Evolutionary conservation across 1,140 invertebrate genomes (phyloP), one percentile per base, ranked within the genome.

Genomic region (Scylla paramamosain): DNA sequence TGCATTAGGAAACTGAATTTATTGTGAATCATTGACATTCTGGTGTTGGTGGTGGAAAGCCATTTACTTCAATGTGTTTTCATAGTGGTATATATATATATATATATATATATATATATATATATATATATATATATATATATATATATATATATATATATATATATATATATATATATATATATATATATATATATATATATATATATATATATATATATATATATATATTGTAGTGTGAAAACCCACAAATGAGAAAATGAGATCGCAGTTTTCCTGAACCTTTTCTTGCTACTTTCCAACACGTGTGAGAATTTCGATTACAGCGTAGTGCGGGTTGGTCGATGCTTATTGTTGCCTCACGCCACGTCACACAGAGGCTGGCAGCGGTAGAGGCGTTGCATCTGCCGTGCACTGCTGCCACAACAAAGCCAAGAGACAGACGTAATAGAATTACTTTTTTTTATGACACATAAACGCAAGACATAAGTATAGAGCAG

Each of bases 1-100:
- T 59, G 52, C 16, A 20, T 59, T 12, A 20, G 52, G 52, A 59
- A 59, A 59, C 10, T 0, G 16, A 14, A 59, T 59, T 59, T 59
- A 59, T 20, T 14, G 52, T 59, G 39, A 59, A 59, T 59, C 52
- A 20, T 12, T 59, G 52, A 59, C 12, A 20, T 59, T 59, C 16
- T 59, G 52, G 52, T 12, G 52, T 2, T 12, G 52, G 52, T 59
- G 52, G 52, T 59, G 16, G 52, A 59, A 59, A 59, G 52, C 52
- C 16, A 20, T 59, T 59, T 59, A 59, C 16, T 8, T 59, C 12
- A 59, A 20, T 20, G 16, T 59, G 2, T 14, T 59, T 59, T 59
- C n/a, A n/a, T n/a, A n/a, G n/a, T n/a, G n/a, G n/a, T n/a, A 91
- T 91, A 91, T 91, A 91, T 91, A 91, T 91, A 91, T 91, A 91